Conservation (phyloP, 2,888 invertebrate species). For the Himalopsyche anomala region DNA sequence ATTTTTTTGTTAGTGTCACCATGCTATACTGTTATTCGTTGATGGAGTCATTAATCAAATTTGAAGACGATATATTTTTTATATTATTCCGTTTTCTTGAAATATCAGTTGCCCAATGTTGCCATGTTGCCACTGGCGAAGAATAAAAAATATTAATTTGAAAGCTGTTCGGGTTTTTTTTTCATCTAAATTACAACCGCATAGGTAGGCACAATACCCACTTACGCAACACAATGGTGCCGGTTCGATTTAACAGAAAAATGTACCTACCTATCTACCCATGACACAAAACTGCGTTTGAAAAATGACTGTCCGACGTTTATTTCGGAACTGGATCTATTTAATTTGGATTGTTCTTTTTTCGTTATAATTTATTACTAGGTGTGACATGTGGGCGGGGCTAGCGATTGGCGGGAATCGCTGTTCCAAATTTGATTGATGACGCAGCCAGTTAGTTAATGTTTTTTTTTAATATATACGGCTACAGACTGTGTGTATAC, state of each 20-base stretch:
- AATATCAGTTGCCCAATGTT: no score
- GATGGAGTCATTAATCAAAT: no score
- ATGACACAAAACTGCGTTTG: conserved; percentile 25
- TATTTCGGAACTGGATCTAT: conserved; percentile 48
- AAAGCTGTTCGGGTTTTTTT: not conserved
- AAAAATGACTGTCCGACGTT: conserved; percentile 46
- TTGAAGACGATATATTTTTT: not conserved
- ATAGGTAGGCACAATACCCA: conserved; percentile 39
- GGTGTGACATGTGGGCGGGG: conserved; percentile 60
- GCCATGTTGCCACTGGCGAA: not conserved
- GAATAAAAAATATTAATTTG: conserved; percentile 27
- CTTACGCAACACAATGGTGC: conserved; percentile 41
- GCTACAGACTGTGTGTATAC: not conserved
- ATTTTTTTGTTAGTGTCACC: no score
- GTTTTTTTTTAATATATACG: conserved; percentile 49
- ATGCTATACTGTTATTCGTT: no score
- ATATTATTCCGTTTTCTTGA: not conserved
- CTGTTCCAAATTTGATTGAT: conserved; percentile 62
- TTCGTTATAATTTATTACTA: conserved; percentile 55
- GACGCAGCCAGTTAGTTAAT: conserved; percentile 51
- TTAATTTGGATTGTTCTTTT: conserved; percentile 57
- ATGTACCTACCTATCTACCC: conserved; percentile 44
- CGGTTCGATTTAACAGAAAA: conserved; percentile 37
- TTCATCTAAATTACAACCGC: conserved; percentile 7
- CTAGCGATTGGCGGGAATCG: conserved; percentile 60